Conservation (phyloP, 1,140 invertebrate species). For the Delia radicum region DNA sequence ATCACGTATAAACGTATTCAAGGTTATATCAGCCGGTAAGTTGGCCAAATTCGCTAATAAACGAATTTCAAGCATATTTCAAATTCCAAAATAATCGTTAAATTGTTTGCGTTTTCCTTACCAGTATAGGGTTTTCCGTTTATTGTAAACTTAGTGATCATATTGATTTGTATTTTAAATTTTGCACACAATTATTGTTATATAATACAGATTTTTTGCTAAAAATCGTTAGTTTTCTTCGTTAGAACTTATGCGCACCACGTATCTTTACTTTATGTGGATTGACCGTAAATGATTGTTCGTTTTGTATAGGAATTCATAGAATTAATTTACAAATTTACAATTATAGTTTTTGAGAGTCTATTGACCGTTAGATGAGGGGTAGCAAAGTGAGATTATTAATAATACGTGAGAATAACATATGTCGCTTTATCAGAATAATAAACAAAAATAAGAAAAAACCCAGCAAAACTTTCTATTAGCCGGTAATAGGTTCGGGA, state of each 20-base stretch:
- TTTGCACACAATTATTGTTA: not conserved
- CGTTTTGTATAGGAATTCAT: not conserved
- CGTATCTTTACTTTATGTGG: not conserved
- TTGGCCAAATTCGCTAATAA: conserved; percentile 6
- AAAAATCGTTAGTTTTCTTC: no score
- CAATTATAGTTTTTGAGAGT: not conserved
- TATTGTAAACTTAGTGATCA: conserved; percentile 14
- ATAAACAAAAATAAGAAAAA: not conserved
- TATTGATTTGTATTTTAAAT: not conserved
- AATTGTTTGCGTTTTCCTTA: not conserved
- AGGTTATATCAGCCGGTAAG: conserved; percentile 56
- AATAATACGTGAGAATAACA: not conserved
- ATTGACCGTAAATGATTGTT: not conserved
- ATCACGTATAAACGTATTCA: conserved; percentile 69
- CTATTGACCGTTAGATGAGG: not conserved
- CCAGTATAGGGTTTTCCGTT: conserved; percentile 21
- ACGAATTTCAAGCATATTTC: not conserved
- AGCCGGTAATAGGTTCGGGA: no score
- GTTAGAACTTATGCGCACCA: not conserved
- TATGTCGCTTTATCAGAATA: not conserved
- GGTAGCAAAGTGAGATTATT: not conserved
- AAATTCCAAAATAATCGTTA: not conserved
- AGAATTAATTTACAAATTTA: not conserved
- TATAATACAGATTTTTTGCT: not conserved
- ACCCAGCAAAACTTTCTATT: no score